phyloP scores from a whole-genome alignment of 2,888 invertebrate genomes.

The Metacarcinus magister region DNA sequence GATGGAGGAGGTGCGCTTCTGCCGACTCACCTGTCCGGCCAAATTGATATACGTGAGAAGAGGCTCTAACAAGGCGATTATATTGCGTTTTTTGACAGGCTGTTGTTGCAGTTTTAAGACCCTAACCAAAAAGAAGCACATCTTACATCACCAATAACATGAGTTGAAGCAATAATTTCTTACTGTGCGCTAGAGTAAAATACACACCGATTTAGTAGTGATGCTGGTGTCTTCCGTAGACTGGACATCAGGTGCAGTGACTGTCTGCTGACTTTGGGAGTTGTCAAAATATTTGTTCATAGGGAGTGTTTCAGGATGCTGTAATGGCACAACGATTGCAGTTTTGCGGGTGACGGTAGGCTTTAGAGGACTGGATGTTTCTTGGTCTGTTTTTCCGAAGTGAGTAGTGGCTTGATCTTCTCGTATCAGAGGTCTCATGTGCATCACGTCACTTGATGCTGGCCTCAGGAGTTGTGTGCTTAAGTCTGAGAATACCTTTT shows the following conservation, averaged over 20 bases:
- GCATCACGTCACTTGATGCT: background rate
- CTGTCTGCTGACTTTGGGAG: background rate
- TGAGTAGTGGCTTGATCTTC: background rate
- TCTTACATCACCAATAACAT: background rate
- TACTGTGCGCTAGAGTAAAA: background rate
- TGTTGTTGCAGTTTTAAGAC: background rate
- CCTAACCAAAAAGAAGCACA: background rate
- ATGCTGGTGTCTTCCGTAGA: background rate
- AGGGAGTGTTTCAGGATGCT: background rate
- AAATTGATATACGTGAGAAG: constrained; percentile 26
- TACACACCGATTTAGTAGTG: constrained; percentile 52
- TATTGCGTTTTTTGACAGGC: background rate
- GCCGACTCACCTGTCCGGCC: constrained; percentile 4
- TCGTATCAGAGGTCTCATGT: constrained; percentile 42
- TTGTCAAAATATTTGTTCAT: background rate
- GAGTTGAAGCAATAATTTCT: background rate
- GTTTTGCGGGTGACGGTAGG: background rate
- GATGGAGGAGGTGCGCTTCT: background rate
- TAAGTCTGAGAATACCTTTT: constrained; percentile 34
- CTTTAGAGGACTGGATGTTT: background rate
- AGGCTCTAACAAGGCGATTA: constrained; percentile 1
- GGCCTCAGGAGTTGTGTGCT: constrained; percentile 28
- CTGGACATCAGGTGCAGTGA: background rate
- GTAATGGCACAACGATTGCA: background rate
- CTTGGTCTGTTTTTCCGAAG: background rate